These are phyloP conservation scores for Copidosoma aretas DNA, from an alignment of 2,888 invertebrate genomes.

Conservation along the genomic window DNA sequence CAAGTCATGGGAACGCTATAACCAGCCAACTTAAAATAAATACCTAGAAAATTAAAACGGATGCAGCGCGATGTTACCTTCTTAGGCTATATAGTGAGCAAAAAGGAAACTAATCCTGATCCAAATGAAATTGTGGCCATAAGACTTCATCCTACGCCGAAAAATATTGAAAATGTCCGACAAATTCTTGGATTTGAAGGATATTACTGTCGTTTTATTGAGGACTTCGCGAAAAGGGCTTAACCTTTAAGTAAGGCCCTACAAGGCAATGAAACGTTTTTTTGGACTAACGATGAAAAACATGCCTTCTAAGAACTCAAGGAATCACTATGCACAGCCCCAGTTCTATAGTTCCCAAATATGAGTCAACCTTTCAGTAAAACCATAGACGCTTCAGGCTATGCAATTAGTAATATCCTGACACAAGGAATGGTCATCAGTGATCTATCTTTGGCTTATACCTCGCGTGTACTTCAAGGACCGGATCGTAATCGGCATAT, in stretches of 20 bases:
- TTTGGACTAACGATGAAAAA: not conserved
- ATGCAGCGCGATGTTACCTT: conserved; percentile 24
- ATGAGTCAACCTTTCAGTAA: too few species aligned
- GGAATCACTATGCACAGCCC: too few species aligned
- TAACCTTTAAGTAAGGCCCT: conserved; percentile 25
- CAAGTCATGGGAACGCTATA: conserved; percentile 20
- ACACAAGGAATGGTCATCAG: too few species aligned
- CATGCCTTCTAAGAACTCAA: too few species aligned
- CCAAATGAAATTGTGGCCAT: conserved; percentile 33
- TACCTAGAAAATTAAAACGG: conserved; percentile 41
- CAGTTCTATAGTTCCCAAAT: too few species aligned
- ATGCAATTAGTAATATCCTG: too few species aligned
- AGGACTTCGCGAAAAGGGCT: conserved; percentile 35
- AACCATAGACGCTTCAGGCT: too few species aligned
- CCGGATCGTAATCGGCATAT: too few species aligned
- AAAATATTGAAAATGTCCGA: conserved; percentile 32
- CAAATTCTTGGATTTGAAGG: conserved; percentile 37
- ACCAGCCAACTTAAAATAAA: conserved; percentile 30
- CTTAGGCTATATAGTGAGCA: conserved; percentile 39
- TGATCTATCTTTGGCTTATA: too few species aligned
- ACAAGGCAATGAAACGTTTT: conserved; percentile 14
- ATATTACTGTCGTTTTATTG: conserved; percentile 41
- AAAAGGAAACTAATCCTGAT: conserved; percentile 35
- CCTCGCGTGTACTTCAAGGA: too few species aligned
- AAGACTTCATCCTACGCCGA: conserved; percentile 35